phyloP scores from a whole-genome alignment of 2,797 vertebrate genomes.

The Gephyroberyx darwinii region DNA sequence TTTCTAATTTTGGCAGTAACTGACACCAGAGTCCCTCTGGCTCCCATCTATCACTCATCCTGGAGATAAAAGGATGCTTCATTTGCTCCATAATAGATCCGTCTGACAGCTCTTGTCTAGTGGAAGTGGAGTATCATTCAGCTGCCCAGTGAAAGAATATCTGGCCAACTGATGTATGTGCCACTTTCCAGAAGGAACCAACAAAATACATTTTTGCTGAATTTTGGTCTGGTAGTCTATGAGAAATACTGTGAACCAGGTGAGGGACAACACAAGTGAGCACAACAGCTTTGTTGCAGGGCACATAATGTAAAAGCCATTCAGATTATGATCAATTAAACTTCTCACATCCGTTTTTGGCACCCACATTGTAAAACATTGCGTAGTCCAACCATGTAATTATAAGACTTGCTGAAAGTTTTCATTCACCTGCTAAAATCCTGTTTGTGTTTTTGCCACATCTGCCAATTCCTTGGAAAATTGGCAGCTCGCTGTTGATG shows the following conservation, averaged over 20 bases:
- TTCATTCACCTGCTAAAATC: slow-evolving; percentile 26
- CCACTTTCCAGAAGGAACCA: not conserved
- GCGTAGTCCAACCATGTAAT: not conserved
- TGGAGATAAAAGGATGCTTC: slow-evolving; percentile 31
- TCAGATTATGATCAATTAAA: not conserved
- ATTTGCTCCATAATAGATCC: slow-evolving; percentile 27
- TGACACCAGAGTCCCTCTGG: slow-evolving; percentile 11
- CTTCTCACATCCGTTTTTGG: not conserved
- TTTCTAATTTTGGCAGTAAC: not conserved
- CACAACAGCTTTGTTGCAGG: not conserved
- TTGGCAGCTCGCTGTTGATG: slow-evolving; percentile 58
- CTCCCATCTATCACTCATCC: slow-evolving; percentile 31
- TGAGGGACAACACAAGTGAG: not conserved
- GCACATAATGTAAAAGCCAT: not conserved
- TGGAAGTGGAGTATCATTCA: slow-evolving; percentile 25
- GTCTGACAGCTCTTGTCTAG: slow-evolving; percentile 52
- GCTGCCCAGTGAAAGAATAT: not conserved
- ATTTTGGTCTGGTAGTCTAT: not conserved
- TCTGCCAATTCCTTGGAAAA: slow-evolving; percentile 62
- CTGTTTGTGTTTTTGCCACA: slow-evolving; percentile 44
- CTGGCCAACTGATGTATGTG: not conserved
- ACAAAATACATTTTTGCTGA: not conserved
- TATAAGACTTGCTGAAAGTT: slow-evolving; percentile 7
- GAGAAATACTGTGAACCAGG: not conserved
- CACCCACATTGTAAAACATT: not conserved